A percentile compares a stretch with the other conserved stretches of the same genome.
Evolutionary conservation across 64 coral and sea anemone genomes (phyloP).

Genomic region (Stylophora pistillata): DNA sequence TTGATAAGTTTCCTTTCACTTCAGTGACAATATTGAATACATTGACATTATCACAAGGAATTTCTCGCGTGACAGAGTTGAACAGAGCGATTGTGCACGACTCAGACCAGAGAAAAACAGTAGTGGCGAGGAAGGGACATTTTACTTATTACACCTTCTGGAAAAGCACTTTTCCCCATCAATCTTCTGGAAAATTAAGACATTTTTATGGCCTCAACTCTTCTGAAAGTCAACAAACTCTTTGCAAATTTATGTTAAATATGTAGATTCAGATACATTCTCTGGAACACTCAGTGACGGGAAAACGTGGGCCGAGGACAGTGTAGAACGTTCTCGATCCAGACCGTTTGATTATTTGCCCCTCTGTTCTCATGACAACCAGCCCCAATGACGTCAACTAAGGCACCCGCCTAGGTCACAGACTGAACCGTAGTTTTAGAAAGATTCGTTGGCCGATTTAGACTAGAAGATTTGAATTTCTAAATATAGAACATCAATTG

Average conservation of each 20-base stretch:
- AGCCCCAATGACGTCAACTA: conserved; percentile 12
- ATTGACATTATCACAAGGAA: too few relatives aligned
- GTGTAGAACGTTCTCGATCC: conserved; percentile 23
- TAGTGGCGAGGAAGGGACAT: too few relatives aligned
- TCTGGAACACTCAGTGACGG: conserved; percentile 14
- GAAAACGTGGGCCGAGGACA: neutral
- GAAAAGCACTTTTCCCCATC: neutral
- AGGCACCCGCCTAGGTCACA: conserved; percentile 28
- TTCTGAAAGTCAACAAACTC: neutral
- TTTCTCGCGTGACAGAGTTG: too few relatives aligned
- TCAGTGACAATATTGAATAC: too few relatives aligned
- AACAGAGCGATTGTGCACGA: too few relatives aligned
- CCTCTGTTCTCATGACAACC: neutral
- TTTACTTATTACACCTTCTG: neutral
- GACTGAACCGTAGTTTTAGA: neutral
- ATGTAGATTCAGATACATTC: conserved; percentile 1
- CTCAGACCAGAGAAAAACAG: too few relatives aligned
- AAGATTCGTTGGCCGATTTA: neutral
- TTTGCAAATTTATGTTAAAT: conserved; percentile 14
- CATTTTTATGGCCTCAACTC: neutral
- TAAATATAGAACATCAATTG: conserved; percentile 38
- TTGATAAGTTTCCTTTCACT: too few relatives aligned
- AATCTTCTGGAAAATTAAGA: neutral
- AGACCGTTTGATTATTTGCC: neutral
- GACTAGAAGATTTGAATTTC: neutral